phyloP scores from a whole-genome alignment of 2,113 vertebrate genomes.

The Monarcha castaneiventris region DNA sequence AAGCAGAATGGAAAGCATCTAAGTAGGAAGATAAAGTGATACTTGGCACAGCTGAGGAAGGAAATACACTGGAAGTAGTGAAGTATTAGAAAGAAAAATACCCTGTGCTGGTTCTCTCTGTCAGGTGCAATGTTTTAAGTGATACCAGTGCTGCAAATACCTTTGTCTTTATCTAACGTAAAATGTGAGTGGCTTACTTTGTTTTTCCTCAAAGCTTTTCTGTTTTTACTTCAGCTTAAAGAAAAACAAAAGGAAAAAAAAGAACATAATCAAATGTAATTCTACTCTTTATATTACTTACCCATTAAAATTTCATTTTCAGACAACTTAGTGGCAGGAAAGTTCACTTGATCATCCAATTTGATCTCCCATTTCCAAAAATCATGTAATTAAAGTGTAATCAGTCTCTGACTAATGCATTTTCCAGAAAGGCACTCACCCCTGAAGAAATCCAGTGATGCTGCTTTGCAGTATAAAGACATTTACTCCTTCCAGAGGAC shows the following conservation, averaged over 20 bases:
- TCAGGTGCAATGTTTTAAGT: not conserved
- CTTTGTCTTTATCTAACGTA: not conserved
- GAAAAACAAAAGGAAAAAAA: not conserved
- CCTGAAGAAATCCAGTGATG: not conserved
- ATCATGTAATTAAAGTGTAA: not conserved
- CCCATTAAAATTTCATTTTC: not conserved
- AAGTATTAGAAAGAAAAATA: not conserved
- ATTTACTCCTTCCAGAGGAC: not conserved
- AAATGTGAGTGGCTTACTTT: not conserved
- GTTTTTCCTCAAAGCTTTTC: not conserved
- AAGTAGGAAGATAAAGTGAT: not conserved
- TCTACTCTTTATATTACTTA: not conserved
- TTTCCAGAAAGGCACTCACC: not conserved
- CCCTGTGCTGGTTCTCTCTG: not conserved
- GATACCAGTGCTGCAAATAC: not conserved
- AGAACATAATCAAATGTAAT: accelerated
- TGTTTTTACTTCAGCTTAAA: not conserved
- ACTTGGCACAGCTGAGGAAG: not conserved
- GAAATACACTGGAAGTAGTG: not conserved
- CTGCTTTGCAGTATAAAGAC: not conserved
- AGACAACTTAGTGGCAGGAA: not conserved
- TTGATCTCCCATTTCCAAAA: not conserved
- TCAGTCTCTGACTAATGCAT: not conserved
- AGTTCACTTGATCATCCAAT: not conserved
- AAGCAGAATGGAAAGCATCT: not conserved